Percentiles rank a stretch among this genome's conserved stretches.
phyloP scores from a whole-genome alignment of 1,140 invertebrate species.

The Pristionchus pacificus region DNA sequence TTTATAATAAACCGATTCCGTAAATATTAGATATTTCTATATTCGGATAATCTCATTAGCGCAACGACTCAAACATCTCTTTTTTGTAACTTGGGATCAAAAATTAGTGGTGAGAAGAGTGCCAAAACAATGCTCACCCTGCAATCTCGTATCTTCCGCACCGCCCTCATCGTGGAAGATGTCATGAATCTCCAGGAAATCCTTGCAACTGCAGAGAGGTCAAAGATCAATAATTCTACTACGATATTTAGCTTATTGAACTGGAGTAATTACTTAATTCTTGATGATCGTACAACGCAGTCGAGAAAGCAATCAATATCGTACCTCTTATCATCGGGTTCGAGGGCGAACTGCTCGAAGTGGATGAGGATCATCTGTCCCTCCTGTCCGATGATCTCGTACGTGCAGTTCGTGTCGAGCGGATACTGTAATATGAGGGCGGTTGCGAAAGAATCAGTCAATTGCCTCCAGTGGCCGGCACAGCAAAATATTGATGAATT shows the following conservation, averaged over 20 bases:
- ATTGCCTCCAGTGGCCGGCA: too few species aligned
- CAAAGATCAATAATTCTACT: too few species aligned
- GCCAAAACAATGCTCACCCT: slow-evolving; percentile 44
- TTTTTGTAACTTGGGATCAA: too few species aligned
- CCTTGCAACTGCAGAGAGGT: slow-evolving; percentile 49
- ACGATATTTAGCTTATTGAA: too few species aligned
- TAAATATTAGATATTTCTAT: too few species aligned
- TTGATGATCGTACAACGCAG: not conserved
- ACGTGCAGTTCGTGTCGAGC: slow-evolving; percentile 52
- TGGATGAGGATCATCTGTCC: slow-evolving; percentile 50
- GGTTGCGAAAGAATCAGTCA: too few species aligned
- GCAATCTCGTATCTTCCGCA: slow-evolving; percentile 38
- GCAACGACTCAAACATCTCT: too few species aligned
- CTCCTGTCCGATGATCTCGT: slow-evolving; percentile 42
- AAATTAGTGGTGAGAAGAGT: too few species aligned
- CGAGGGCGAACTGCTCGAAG: slow-evolving; percentile 55
- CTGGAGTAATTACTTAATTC: not conserved
- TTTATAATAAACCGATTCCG: too few species aligned
- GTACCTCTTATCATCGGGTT: slow-evolving; percentile 38
- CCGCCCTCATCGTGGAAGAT: slow-evolving; percentile 44
- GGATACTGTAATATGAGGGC: slow-evolving; percentile 43
- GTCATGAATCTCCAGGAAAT: slow-evolving; percentile 55
- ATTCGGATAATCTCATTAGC: too few species aligned
- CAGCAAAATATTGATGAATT: too few species aligned
- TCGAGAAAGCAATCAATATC: slow-evolving; percentile 3